Conservation (phyloP, 2,888 invertebrate species). For the Poecilobothrus nobilitatus region DNA sequence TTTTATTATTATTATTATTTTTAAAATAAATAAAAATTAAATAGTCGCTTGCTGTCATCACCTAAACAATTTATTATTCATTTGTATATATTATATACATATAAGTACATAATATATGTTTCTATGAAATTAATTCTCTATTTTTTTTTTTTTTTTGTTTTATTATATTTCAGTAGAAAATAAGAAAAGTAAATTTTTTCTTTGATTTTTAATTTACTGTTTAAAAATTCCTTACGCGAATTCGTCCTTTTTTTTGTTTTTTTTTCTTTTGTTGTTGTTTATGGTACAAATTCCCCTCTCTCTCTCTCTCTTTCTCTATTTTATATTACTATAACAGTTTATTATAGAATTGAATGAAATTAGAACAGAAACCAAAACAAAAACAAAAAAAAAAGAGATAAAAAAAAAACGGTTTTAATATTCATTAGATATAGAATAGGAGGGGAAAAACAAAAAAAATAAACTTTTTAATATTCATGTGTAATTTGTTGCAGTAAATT, state of each 20-base stretch:
- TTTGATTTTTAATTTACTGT: background rate
- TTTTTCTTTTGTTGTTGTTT: no score
- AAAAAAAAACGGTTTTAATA: no score
- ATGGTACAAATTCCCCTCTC: no score
- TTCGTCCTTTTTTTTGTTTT: background rate
- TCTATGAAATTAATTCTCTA: no score
- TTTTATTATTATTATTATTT: background rate
- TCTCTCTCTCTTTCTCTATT: background rate
- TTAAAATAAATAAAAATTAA: background rate
- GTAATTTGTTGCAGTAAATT: no score
- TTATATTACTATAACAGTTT: background rate
- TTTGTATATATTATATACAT: background rate
- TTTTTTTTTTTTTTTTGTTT: no score
- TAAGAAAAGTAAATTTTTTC: no score
- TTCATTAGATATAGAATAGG: no score
- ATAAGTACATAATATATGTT: no score
- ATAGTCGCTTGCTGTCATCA: constrained; percentile 3
- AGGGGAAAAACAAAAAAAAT: no score
- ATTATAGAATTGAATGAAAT: background rate
- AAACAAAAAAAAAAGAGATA: background rate
- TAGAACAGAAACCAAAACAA: background rate
- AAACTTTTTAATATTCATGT: no score
- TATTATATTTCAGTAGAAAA: no score
- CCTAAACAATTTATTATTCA: background rate
- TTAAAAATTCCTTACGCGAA: background rate